Base-by-base conservation (phyloP, 2,888 invertebrate species). In the Diarsia rubi region DNA sequence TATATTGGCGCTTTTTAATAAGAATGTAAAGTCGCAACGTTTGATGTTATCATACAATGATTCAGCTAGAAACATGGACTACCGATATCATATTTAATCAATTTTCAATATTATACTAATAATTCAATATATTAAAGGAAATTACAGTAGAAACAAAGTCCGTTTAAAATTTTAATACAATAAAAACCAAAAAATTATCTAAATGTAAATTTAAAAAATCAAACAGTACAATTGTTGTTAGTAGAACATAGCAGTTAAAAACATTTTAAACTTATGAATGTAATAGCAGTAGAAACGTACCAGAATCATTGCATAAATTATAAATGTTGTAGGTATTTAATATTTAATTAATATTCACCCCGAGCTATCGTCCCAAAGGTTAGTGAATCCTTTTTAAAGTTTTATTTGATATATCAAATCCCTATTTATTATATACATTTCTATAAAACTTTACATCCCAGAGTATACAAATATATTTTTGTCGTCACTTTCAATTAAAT, bases 291-390 rank as follows among this genome's bases (percentile, higher is more conserved):
- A 59, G 59, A 59, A 19, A 52, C n/a, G n/a, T 45, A 47, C 54
- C n/a, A 31, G 19, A 70, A 79, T 31, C 24, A 57, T 62, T 68
- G 45, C 44, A 45, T 54, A 3, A 19, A 63, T 47, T 31, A 65
- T 70, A 44, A 66, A 80, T 73, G 68, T 86, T 54, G 27, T n/a
- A n/a, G n/a, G n/a, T 76, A 79, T 42, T 68, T 63, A 69, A 78
- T 63, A 57, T 54, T 52, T n/a, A 60, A 72, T 54, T 16, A 69
- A 57, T 68, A 31, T 62, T 42, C 52, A 65, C 27, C 69, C 47
- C 67, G 45, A 75, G 72, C 84, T 88, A 72, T 91, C 84, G 86
- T 89, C 87, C 88, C 88, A 89, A 93, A 91, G 91, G 92, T 93
- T 93, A 93, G 93, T 92, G 91, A 92, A 82, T 87, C 81, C 74